Percentiles rank a stretch among this genome's conserved stretches.
Evolutionary conservation across 2,888 invertebrate species (phyloP).

Genomic region (Dastarcus helophoroides): DNA sequence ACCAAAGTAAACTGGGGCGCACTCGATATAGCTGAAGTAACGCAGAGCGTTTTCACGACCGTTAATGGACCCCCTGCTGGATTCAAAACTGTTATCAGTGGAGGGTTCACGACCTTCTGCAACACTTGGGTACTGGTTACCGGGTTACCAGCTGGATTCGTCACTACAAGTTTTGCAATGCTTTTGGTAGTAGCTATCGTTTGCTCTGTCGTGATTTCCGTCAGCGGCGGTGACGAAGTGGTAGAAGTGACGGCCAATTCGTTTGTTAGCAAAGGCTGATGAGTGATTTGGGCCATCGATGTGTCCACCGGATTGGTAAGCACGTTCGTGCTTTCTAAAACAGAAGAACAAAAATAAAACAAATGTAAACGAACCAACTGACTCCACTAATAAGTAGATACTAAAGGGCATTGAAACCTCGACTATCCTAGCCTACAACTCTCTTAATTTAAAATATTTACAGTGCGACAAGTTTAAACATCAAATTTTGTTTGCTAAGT

Average conservation of each 20-base stretch:
- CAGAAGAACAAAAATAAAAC: background rate
- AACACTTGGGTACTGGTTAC: constrained; percentile 18
- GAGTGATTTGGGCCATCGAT: constrained; percentile 10
- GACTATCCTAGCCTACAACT: too few species aligned
- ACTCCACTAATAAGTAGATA: too few species aligned
- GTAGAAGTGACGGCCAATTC: constrained; percentile 10
- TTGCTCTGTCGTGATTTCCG: constrained; percentile 10
- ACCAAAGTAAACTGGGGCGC: constrained; percentile 33
- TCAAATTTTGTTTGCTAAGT: too few species aligned
- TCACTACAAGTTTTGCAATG: constrained; percentile 25
- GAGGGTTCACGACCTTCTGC: constrained; percentile 28
- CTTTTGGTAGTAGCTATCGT: constrained; percentile 15
- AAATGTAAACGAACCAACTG: too few species aligned
- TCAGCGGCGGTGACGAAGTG: constrained; percentile 10
- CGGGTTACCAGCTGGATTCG: constrained; percentile 18
- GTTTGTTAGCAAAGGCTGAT: constrained; percentile 7
- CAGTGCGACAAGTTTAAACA: too few species aligned
- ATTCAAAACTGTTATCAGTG: constrained; percentile 35
- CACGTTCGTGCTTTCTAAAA: constrained; percentile 24
- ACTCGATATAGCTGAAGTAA: constrained; percentile 27
- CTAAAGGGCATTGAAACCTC: too few species aligned
- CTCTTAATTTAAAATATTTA: too few species aligned
- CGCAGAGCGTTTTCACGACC: constrained; percentile 33
- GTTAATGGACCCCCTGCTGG: constrained; percentile 31
- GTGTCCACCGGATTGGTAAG: constrained; percentile 26